These are phyloP conservation scores for Heteronetta atricapilla DNA, from an alignment of 2,113 vertebrate species.

Conservation along the genomic window DNA sequence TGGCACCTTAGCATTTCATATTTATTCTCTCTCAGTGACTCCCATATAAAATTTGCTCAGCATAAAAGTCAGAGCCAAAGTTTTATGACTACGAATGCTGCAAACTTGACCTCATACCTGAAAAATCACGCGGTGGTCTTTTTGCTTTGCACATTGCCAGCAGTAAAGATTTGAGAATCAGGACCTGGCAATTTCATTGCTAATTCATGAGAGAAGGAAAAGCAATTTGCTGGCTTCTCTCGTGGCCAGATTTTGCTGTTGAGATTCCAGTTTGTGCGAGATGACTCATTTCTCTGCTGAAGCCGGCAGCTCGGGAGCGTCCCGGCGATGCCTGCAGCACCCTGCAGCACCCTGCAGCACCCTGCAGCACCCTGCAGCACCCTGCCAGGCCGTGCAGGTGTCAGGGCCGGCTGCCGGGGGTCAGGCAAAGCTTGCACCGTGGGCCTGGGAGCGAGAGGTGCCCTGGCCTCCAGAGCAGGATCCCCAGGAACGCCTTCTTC, in stretches of 20 bases:
- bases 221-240: neutral
- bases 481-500: neutral
- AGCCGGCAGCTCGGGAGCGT: fast-evolving
- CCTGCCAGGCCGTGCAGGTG: no score
- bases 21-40: neutral
- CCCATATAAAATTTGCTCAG: neutral
- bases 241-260: neutral
- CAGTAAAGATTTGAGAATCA: neutral
- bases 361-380: neutral
- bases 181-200: neutral
- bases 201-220: neutral
- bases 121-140: neutral
- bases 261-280: neutral
- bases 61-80: neutral
- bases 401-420: no score
- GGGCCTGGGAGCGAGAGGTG: fast-evolving
- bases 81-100: neutral
- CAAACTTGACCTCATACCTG: neutral
- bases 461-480: neutral
- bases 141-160: neutral
- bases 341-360: no score
- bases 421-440: fast-evolving
- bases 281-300: neutral
- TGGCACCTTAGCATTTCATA: neutral
- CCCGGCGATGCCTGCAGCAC: neutral